Base-by-base conservation (phyloP, 1,140 invertebrate genomes). In the Pogonomyrmex barbatus region DNA sequence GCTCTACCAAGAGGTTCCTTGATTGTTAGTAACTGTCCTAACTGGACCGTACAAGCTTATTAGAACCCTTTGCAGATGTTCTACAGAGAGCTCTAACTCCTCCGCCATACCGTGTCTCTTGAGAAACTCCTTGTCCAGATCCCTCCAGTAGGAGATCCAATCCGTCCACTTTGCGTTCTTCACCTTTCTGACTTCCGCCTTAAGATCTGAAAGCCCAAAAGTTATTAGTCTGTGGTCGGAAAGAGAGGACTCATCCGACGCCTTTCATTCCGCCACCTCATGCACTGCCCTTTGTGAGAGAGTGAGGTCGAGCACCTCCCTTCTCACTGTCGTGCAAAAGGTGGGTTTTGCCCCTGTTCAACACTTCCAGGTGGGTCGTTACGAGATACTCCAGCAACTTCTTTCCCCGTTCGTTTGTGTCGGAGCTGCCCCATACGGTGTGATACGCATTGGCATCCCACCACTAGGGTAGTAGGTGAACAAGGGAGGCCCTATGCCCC, bases 381-480 rank as follows among this genome's bases (percentile, higher is more conserved):
- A 12, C 10, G 1, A 68, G n/a, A 14, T 30, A 68, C 0, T 47
- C 3, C 42, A 47, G 1, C 0, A 47, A 9, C 2, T 42, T 30
- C 4, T 9, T 5, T 0, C 39, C 8, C 4, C 65, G 10, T 0
- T 42, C 3, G 2, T 45, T 67, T 0, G 17, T 67, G 6, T 65
- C 12, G 2, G 36, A 42, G n/a, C n/a, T 68, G 0, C 8, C n/a
- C 65, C 42, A 68, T 0, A 47, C 10, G 2, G 4, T 14, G 65
- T 68, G 42, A n/a, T 68, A 42, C 10, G 42, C 65, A 14, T 68
- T 68, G 3, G 65, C 39, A 2, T 68, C 65, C 63, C 5, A 67
- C 8, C 0, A 67, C 24, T 17, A 24, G 24, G n/a, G n/a, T n/a
- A n/a, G n/a, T n/a, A n/a, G n/a, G n/a, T n/a, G n/a, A n/a, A n/a